Base-by-base conservation (phyloP, 2,797 vertebrate species). In the Heteromormyrus szaboi region DNA sequence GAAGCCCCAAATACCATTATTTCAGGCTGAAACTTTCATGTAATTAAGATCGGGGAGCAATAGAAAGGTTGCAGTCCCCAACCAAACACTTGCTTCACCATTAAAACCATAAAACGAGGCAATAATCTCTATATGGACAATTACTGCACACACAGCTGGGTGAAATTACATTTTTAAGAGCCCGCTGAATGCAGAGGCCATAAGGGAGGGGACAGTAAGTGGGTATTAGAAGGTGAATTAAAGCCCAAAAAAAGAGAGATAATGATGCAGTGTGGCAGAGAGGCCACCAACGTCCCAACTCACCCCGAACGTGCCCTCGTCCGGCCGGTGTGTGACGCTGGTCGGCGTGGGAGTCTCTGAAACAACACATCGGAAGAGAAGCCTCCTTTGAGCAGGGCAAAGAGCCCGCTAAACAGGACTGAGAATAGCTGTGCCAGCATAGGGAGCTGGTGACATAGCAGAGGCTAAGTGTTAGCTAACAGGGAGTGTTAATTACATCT, bases 221-320 rank as follows among this genome's bases (percentile, higher is more conserved):
- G 87, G 89, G 8, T 25, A 87, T 41, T 84, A 87, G 22, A 65
- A 87, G 59, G 17, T 46, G 54, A 62, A 37, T 25, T 79, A 86
- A 65, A 87, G 4, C 41, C n/a, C 41, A 46, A 25, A 50, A 50
- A 50, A 19, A 46, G 9, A 17, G 1, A 84, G 87, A 87, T 50
- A 22, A 56, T 87, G 87, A 85, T 89, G 50, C 6, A n/a, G 17
- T 14, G 22, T 14, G 2, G 51, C 25, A 19, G 25, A 17, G 12
- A 50, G 14, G 29, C 14, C 50, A 54, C 5, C 11, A 19, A 4
- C 2, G 4, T 14, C 2, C 12, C 5, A 19, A 86, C 98, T 98
- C 93, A 99, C 98, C 95, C 97, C 97, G 90, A 98, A 98, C 2
- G 96, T 96, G 91, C 98, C 97, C 90, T 98, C 97, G 51, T 97